These are phyloP conservation scores for Vidua macroura DNA, from an alignment of 2,113 vertebrate species.

Conservation along the genomic window DNA sequence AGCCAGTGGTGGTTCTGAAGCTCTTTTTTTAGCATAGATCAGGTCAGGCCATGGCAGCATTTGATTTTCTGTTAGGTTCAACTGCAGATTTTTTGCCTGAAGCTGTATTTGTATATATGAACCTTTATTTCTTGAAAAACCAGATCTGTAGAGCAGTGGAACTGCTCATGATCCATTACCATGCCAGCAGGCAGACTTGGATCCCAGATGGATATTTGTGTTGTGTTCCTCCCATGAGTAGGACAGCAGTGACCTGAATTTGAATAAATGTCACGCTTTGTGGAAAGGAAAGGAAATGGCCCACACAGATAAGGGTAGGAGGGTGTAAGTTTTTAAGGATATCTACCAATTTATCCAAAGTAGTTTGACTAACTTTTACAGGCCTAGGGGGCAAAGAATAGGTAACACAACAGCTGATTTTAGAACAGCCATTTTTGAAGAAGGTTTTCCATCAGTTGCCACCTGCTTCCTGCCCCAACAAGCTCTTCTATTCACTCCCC, in stretches of 20 bases:
- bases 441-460: background rate
- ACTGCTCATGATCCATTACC: background rate
- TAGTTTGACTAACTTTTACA: background rate
- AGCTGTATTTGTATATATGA: background rate
- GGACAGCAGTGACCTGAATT: background rate
- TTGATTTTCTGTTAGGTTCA: background rate
- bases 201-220: background rate
- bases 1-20: background rate
- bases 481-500: background rate
- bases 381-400: background rate
- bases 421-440: background rate
- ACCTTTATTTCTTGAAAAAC: background rate
- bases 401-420: background rate
- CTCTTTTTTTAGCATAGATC: background rate
- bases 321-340: background rate
- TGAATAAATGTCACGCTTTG: background rate
- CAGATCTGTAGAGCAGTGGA: background rate
- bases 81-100: background rate
- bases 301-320: background rate
- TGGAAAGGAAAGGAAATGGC: background rate
- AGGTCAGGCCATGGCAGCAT: background rate
- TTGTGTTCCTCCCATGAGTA: background rate
- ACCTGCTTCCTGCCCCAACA: background rate
- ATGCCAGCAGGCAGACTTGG: background rate
- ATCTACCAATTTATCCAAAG: background rate